A percentile compares a stretch with the other conserved stretches of the same genome.
These are phyloP conservation scores for Dasypogon diadema DNA, from an alignment of 2,888 invertebrate species.

Conservation along the genomic window DNA sequence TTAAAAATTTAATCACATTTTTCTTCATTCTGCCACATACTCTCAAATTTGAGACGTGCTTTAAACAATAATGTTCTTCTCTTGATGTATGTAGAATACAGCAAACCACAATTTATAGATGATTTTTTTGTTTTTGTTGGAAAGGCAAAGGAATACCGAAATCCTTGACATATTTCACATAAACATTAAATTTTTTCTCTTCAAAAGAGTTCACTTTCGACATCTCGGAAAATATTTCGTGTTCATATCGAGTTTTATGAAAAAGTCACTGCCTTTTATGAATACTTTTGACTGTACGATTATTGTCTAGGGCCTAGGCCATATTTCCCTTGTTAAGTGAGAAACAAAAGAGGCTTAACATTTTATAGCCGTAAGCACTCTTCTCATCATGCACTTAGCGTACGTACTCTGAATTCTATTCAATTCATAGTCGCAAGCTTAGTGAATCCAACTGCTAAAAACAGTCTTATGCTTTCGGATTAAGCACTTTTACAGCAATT, in stretches of 20 bases:
- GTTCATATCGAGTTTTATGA: not conserved
- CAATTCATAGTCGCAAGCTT: conserved; percentile 1
- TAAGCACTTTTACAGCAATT: not conserved
- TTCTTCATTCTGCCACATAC: no score
- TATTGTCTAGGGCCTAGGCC: conserved; percentile 31
- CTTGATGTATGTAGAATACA: no score
- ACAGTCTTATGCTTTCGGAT: not conserved
- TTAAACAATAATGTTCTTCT: no score
- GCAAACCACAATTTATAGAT: no score
- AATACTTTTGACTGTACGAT: not conserved
- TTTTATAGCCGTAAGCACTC: conserved; percentile 13
- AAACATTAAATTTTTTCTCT: not conserved
- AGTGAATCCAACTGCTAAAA: not conserved
- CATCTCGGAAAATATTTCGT: not conserved
- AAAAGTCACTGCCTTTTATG: conserved; percentile 12
- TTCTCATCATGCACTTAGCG: conserved; percentile 5
- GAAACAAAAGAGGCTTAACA: conserved; percentile 5
- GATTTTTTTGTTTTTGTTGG: no score
- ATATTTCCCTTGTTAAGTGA: conserved; percentile 15
- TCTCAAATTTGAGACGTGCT: no score
- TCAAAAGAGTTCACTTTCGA: not conserved
- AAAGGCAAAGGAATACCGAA: not conserved
- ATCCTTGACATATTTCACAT: not conserved
- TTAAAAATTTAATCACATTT: no score
- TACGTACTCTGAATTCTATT: conserved; percentile 10